Conservation (phyloP, 2,113 vertebrate genomes). For the Podarcis cretensis region DNA sequence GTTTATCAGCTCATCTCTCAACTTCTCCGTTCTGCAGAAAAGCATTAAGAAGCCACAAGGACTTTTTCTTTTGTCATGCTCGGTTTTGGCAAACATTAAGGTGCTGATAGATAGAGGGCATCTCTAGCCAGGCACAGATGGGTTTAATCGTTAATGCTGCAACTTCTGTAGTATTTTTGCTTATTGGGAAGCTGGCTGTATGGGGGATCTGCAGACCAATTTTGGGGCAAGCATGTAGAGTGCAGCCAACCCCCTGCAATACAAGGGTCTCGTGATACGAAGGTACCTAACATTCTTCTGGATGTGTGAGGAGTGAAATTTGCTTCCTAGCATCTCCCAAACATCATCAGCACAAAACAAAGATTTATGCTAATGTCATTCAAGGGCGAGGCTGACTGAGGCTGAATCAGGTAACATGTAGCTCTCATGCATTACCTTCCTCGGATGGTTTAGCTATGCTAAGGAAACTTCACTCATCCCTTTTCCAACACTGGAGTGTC, state of each 20-base stretch:
- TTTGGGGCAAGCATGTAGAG: not conserved
- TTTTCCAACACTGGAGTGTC: not conserved
- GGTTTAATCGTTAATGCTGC: constrained; percentile 17
- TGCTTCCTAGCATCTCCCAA: not conserved
- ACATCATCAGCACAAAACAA: no score
- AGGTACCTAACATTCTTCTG: not conserved
- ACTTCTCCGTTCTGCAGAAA: constrained; percentile 68
- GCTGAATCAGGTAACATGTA: not conserved
- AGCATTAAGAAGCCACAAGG: constrained; percentile 73
- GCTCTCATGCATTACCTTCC: not conserved
- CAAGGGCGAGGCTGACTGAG: not conserved
- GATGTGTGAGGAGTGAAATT: not conserved
- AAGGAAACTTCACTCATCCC: not conserved
- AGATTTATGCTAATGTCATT: not conserved
- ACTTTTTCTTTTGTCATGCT: constrained; percentile 68
- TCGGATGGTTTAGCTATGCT: not conserved
- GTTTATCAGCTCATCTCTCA: constrained; percentile 54
- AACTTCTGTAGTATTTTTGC: not conserved
- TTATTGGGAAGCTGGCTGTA: not conserved
- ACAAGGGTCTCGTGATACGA: no score
- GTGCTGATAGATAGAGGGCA: constrained; percentile 54
- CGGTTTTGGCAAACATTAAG: constrained; percentile 61
- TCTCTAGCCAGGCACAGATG: not conserved
- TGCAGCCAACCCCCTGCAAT: not conserved
- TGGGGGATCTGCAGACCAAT: not conserved